Evolutionary conservation across 2,888 invertebrate genomes (phyloP).

Genomic region (Drosophila bunnanda): DNA sequence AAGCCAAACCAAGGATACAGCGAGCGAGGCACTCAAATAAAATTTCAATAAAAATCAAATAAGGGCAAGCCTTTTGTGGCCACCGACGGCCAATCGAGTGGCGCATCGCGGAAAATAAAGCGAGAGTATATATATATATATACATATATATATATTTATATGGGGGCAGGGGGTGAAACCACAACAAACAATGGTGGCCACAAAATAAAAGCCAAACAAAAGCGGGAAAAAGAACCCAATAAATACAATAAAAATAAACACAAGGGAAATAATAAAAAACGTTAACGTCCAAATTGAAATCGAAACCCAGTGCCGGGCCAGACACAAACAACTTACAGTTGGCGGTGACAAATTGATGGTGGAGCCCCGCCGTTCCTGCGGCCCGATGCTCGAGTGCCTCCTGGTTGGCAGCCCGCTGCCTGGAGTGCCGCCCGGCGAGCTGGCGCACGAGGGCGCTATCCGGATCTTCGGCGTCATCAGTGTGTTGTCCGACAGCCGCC

Average conservation of each 20-base stretch:
- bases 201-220: constrained; percentile 42
- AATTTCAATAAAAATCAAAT: constrained; percentile 51
- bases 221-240: constrained; percentile 23
- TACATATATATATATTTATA: constrained; percentile 5
- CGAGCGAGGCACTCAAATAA: constrained; percentile 45
- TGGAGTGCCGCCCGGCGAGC: constrained; percentile 90
- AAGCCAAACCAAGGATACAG: constrained; percentile 25
- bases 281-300: constrained; percentile 25
- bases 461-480: constrained; percentile 95
- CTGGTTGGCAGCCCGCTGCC: constrained; percentile 91
- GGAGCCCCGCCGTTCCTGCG: constrained; percentile 93
- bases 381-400: constrained; percentile 95
- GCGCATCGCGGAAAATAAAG: constrained; percentile 29
- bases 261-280: constrained; percentile 6
- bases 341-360: constrained; percentile 94
- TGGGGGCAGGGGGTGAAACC: constrained; percentile 42
- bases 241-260: constrained; percentile 24
- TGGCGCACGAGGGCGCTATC: constrained; percentile 94
- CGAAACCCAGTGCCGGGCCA: constrained; percentile 36
- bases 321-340: constrained; percentile 88
- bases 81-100: constrained; percentile 35
- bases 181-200: constrained; percentile 57
- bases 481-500: constrained; percentile 96
- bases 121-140: constrained; percentile 11
- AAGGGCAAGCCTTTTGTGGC: constrained; percentile 57